These are phyloP conservation scores for Rhagologus leucostigma DNA, from an alignment of 2,113 vertebrate genomes.

Conservation along the genomic window DNA sequence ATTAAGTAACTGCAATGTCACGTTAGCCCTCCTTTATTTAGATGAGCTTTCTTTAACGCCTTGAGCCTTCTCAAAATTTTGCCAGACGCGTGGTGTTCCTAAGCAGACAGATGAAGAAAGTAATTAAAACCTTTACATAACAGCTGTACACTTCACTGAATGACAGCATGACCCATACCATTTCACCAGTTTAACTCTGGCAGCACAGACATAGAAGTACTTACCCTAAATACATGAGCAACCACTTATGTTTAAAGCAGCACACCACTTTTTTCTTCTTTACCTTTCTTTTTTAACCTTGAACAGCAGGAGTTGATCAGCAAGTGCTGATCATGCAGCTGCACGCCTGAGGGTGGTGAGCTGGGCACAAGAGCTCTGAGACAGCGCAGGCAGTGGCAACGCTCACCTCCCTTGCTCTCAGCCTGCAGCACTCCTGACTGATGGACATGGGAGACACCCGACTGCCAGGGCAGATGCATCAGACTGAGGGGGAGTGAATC, in stretches of 20 bases:
- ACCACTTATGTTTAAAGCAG: not conserved
- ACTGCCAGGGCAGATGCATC: not conserved
- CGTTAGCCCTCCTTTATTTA: conserved; percentile 72
- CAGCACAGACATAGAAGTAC: not conserved
- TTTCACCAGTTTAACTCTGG: not conserved
- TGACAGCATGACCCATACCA: not conserved
- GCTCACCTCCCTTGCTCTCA: not conserved
- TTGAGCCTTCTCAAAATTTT: conserved; percentile 69
- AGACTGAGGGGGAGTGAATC: not conserved
- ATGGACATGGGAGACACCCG: rapidly evolving
- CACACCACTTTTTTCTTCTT: not conserved
- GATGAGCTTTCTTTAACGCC: conserved; percentile 68
- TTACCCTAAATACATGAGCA: not conserved
- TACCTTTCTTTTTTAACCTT: not conserved
- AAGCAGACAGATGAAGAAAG: conserved; percentile 58
- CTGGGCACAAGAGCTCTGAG: not conserved
- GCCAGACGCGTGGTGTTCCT: conserved; percentile 48
- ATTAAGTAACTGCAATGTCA: conserved; percentile 68
- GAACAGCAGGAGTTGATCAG: not conserved
- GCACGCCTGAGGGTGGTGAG: not conserved
- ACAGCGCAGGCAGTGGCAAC: rapidly evolving
- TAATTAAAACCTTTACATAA: conserved; percentile 52
- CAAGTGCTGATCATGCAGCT: not conserved
- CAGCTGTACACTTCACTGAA: not conserved
- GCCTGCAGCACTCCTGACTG: not conserved